phyloP scores from a whole-genome alignment of 2,888 invertebrate species.

The Acronicta leporina region DNA sequence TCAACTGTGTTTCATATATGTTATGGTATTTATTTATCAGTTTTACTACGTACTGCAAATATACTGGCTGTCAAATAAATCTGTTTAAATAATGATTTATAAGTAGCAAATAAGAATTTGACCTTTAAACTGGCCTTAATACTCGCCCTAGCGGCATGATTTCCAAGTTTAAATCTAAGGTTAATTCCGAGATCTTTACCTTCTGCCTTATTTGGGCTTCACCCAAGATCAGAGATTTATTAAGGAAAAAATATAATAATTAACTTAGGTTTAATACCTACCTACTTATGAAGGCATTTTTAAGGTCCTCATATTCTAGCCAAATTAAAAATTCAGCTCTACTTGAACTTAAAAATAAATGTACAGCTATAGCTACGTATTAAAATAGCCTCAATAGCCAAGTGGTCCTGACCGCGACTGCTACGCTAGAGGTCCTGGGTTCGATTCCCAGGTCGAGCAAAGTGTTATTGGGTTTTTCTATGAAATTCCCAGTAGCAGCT shows the following conservation, averaged over 20 bases:
- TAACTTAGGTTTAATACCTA: neutral
- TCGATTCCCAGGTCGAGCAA: too few species aligned
- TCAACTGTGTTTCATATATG: too few species aligned
- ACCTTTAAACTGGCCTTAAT: slow-evolving; percentile 66
- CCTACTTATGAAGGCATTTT: too few species aligned
- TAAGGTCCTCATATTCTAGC: too few species aligned
- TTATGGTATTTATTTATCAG: neutral
- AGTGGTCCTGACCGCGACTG: too few species aligned
- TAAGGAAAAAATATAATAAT: neutral
- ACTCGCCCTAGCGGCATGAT: slow-evolving; percentile 56
- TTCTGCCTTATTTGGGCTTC: slow-evolving; percentile 57
- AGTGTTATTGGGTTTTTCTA: too few species aligned
- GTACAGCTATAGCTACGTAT: too few species aligned
- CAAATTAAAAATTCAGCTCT: neutral
- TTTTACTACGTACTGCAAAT: neutral
- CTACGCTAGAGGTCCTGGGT: too few species aligned
- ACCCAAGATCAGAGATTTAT: neutral
- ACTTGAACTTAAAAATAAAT: neutral
- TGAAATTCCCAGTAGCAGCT: too few species aligned
- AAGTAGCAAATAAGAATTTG: slow-evolving; percentile 48
- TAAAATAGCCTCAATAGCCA: too few species aligned
- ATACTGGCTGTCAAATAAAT: neutral
- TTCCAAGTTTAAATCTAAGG: slow-evolving; percentile 63
- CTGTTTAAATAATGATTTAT: slow-evolving; percentile 13
- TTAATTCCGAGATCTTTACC: slow-evolving; percentile 62